phyloP scores from a whole-genome alignment of 2,797 vertebrate genomes.

The Sebastiscus albofasciatus region DNA sequence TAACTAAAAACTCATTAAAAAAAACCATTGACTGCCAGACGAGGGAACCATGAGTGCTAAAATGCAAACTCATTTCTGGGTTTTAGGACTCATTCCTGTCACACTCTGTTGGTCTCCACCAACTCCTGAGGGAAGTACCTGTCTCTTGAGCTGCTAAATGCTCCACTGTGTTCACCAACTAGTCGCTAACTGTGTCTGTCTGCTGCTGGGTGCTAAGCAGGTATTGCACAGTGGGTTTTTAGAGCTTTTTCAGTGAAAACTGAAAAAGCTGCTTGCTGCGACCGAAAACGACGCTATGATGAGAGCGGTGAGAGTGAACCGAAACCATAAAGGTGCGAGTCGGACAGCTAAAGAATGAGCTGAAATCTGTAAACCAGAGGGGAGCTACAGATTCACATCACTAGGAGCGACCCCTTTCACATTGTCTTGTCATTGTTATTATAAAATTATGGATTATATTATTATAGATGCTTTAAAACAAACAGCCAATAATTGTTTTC shows the following conservation, averaged over 20 bases:
- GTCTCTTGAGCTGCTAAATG: too few relatives aligned
- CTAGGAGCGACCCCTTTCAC: not conserved
- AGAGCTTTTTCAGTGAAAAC: too few relatives aligned
- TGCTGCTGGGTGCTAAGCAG: not conserved
- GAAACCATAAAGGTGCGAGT: too few relatives aligned
- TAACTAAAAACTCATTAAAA: too few relatives aligned
- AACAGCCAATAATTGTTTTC: too few relatives aligned
- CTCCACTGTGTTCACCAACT: too few relatives aligned
- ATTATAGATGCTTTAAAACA: not conserved
- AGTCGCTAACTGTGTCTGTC: too few relatives aligned
- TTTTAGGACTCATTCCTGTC: too few relatives aligned
- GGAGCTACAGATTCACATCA: not conserved
- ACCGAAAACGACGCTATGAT: not conserved
- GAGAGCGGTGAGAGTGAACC: not conserved
- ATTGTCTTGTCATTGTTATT: not conserved
- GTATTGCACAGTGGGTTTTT: accelerated
- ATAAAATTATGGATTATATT: not conserved
- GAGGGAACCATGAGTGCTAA: too few relatives aligned
- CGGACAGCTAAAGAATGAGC: not conserved
- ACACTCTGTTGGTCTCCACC: not conserved
- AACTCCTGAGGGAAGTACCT: not conserved
- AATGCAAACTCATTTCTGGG: too few relatives aligned
- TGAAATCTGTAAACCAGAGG: not conserved
- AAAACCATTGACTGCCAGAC: too few relatives aligned
- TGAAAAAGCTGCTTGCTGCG: too few relatives aligned